These are phyloP conservation scores for Phalacrocorax brasilianus DNA, from an alignment of 2,113 vertebrate genomes.

Conservation along the genomic window DNA sequence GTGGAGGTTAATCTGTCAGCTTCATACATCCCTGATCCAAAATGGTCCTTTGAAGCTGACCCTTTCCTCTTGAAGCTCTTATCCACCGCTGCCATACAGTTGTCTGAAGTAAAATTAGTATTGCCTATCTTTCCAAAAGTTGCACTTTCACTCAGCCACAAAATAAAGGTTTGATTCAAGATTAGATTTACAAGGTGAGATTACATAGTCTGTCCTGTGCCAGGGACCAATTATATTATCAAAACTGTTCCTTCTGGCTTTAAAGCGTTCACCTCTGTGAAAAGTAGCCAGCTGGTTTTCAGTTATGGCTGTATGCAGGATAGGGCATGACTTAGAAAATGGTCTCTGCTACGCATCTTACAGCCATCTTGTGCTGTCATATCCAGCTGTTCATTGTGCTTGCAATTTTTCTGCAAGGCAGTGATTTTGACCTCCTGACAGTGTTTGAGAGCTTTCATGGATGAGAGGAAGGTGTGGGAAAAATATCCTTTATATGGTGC, in stretches of 20 bases:
- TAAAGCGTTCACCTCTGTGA: not conserved
- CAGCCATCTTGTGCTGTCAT: accelerated
- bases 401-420: not conserved
- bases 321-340: not conserved
- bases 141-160: not conserved
- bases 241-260: not conserved
- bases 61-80: not conserved
- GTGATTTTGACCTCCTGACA: not conserved
- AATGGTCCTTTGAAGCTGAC: not conserved
- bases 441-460: not conserved
- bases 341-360: not conserved
- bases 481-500: not conserved
- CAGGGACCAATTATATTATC: not conserved
- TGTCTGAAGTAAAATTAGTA: not conserved
- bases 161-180: constrained; percentile 7
- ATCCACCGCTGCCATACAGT: not conserved
- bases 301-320: not conserved
- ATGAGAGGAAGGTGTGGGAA: not conserved
- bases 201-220: not conserved
- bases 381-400: not conserved
- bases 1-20: not conserved
- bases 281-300: not conserved
- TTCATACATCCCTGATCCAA: not conserved
- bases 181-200: constrained; percentile 29
- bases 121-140: not conserved